Percentiles rank a stretch among this genome's conserved stretches.
Conservation (phyloP, 2,888 invertebrate genomes). For the Theodoxus fluviatilis region DNA sequence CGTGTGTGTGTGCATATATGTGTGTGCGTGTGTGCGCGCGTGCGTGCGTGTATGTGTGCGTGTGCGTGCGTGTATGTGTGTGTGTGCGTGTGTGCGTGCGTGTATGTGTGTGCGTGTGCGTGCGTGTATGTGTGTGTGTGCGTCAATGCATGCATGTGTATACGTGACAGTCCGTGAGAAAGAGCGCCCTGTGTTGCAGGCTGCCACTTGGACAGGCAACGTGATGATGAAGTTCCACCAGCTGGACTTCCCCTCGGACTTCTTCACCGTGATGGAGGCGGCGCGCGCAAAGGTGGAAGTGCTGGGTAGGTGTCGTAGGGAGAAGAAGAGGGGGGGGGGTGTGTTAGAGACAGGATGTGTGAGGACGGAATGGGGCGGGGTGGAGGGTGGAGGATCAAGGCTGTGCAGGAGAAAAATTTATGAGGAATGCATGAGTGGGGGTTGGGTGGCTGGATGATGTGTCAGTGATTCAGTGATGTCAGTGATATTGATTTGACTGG, state of each 20-base stretch:
- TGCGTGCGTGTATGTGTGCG: not conserved
- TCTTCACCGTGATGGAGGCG: constrained; percentile 62
- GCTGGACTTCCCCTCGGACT: constrained; percentile 76
- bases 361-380: not conserved
- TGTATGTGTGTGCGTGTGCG: not conserved
- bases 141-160: not conserved
- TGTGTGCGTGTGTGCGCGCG: not conserved
- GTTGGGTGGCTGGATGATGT: too few species aligned
- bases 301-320: constrained; percentile 24
- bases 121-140: not conserved
- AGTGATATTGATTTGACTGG: too few species aligned
- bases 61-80: constrained; percentile 7
- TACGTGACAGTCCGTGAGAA: not conserved
- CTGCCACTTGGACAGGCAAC: constrained; percentile 76
- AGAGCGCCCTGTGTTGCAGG: constrained; percentile 35
- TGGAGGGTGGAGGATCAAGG: too few species aligned
- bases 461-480: too few species aligned
- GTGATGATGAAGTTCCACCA: constrained; percentile 75
- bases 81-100: not conserved
- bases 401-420: too few species aligned
- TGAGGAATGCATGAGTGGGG: too few species aligned
- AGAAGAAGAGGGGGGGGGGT: not conserved
- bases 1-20: not conserved
- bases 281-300: constrained; percentile 31
- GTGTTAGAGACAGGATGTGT: not conserved